These are phyloP conservation scores for Dromas ardeola DNA, from an alignment of 2,113 vertebrate genomes.

Conservation along the genomic window DNA sequence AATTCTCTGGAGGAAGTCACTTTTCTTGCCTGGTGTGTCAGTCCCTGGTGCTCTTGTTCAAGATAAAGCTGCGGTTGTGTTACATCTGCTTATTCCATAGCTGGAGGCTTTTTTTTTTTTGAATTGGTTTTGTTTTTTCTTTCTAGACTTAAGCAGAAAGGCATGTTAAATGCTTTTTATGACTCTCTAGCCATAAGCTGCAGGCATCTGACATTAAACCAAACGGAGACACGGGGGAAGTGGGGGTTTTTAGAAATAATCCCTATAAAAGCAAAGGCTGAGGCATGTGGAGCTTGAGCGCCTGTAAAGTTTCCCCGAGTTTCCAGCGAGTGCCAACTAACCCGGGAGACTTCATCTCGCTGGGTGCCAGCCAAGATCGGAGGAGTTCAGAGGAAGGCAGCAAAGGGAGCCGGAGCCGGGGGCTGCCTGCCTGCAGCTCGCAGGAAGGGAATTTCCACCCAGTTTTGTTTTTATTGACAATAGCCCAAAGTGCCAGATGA, in stretches of 20 bases:
- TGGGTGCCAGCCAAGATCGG: background rate
- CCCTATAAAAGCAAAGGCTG: background rate
- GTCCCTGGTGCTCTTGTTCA: background rate
- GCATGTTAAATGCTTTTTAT: background rate
- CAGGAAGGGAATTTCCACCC: background rate
- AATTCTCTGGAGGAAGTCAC: background rate
- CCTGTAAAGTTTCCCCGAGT: background rate
- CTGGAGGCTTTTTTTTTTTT: background rate
- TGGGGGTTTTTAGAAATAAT: background rate
- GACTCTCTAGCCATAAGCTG: background rate
- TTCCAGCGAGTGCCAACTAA: background rate
- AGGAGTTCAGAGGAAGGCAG: background rate
- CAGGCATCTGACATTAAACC: background rate
- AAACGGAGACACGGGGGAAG: background rate
- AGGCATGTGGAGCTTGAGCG: background rate
- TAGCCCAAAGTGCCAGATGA: background rate
- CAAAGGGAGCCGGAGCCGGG: background rate
- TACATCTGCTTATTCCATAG: background rate
- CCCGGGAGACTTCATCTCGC: background rate
- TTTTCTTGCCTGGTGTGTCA: accelerated
- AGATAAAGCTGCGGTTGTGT: background rate
- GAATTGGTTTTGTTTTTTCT: background rate
- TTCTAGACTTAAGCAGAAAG: background rate
- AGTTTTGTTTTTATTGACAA: background rate
- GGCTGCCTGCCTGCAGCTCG: background rate